These are phyloP conservation scores for Philereme transversata DNA, from an alignment of 2,888 invertebrate species.

Conservation along the genomic window DNA sequence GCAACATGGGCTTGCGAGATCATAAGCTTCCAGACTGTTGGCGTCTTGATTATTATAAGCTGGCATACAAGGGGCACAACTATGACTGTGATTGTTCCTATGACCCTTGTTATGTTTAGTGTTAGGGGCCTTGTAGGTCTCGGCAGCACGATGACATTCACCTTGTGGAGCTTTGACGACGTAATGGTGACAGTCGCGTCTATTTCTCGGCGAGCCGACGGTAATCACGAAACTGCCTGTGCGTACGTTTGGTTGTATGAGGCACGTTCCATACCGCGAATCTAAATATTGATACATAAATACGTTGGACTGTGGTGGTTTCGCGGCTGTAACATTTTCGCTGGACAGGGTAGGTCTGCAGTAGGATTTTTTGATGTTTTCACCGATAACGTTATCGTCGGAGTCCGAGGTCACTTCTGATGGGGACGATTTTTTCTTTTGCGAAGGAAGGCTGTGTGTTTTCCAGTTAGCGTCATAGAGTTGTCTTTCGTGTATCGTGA, in stretches of 20 bases:
- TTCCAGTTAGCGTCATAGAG: slow-evolving; percentile 94
- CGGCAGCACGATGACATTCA: slow-evolving; percentile 67
- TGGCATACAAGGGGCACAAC: slow-evolving; percentile 89
- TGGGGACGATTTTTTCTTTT: slow-evolving; percentile 89
- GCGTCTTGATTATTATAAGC: slow-evolving; percentile 87
- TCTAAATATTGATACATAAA: slow-evolving; percentile 89
- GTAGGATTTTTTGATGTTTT: slow-evolving; percentile 84
- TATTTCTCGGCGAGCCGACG: slow-evolving; percentile 87
- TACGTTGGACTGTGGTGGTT: slow-evolving; percentile 73
- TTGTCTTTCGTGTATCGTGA: slow-evolving; percentile 92
- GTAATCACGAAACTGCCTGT: slow-evolving; percentile 89
- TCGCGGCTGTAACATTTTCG: slow-evolving; percentile 87
- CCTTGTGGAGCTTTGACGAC: slow-evolving; percentile 79
- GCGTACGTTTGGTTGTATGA: slow-evolving; percentile 86
- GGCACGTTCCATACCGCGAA: slow-evolving; percentile 87
- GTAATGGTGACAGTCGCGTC: slow-evolving; percentile 87
- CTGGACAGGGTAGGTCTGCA: slow-evolving; percentile 92
- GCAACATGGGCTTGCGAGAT: slow-evolving; percentile 93
- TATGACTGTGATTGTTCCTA: slow-evolving; percentile 78
- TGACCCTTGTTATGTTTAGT: slow-evolving; percentile 67
- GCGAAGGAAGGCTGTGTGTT: slow-evolving; percentile 93
- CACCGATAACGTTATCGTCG: slow-evolving; percentile 72
- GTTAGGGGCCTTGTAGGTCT: slow-evolving; percentile 59
- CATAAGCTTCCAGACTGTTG: slow-evolving; percentile 93
- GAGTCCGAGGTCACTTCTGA: slow-evolving; percentile 71